Conservation (phyloP, 2,113 vertebrate species). For the Hirundichthys speculiger region DNA sequence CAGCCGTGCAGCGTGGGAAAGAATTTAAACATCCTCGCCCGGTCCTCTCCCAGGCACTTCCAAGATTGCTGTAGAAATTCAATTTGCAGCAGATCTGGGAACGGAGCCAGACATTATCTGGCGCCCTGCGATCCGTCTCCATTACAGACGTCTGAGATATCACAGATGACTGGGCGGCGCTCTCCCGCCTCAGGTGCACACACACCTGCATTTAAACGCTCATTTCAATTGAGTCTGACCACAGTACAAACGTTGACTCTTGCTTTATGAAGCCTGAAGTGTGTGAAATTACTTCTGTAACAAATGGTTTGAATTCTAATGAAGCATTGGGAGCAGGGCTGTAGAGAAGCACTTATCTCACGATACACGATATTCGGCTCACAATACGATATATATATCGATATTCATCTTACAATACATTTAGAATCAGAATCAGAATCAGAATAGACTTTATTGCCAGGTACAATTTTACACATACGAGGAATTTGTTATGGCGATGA, state of each 20-base stretch:
- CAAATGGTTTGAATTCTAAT: too few relatives aligned
- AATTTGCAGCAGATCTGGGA: constrained; percentile 42
- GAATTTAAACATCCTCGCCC: constrained; percentile 19
- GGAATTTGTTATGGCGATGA: too few relatives aligned
- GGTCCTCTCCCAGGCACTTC: constrained; percentile 27
- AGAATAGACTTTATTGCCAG: too few relatives aligned
- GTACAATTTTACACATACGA: too few relatives aligned
- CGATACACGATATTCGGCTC: too few relatives aligned
- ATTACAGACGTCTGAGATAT: constrained; percentile 40
- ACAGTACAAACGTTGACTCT: neutral
- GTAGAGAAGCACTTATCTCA: too few relatives aligned
- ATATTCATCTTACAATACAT: too few relatives aligned
- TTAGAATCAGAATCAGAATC: too few relatives aligned
- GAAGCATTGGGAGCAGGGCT: too few relatives aligned
- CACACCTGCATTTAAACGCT: constrained; percentile 12
- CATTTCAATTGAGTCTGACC: constrained; percentile 14
- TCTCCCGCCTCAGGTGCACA: constrained; percentile 24
- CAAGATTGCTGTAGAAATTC: constrained; percentile 26
- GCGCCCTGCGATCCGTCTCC: constrained; percentile 31
- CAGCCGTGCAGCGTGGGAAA: constrained; percentile 1
- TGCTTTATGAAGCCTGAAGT: neutral
- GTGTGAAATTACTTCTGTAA: neutral
- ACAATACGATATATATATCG: too few relatives aligned
- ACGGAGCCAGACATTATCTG: constrained; percentile 41
- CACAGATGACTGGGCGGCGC: constrained; percentile 35